These are phyloP conservation scores for Nettapus auritus DNA, from an alignment of 2,113 vertebrate genomes.

Conservation along the genomic window DNA sequence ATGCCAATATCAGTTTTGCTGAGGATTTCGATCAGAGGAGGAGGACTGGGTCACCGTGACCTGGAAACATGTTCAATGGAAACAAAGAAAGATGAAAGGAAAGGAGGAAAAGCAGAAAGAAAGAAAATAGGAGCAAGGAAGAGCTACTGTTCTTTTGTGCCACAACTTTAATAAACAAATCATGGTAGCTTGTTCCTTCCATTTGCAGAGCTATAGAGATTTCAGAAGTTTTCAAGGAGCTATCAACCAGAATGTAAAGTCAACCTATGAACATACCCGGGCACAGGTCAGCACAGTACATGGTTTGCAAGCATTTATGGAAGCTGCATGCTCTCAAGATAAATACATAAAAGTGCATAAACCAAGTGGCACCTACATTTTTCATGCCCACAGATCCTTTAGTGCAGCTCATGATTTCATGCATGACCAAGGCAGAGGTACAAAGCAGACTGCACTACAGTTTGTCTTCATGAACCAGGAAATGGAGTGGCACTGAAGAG, in stretches of 20 bases:
- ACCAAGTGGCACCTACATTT: neutral
- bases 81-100: too few relatives aligned
- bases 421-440: accelerated
- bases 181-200: neutral
- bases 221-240: neutral
- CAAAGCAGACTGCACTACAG: neutral
- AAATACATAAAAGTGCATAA: neutral
- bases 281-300: neutral
- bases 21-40: neutral
- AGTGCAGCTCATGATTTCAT: neutral
- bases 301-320: neutral
- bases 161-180: neutral
- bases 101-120: too few relatives aligned
- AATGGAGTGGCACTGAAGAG: neutral
- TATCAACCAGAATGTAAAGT: accelerated
- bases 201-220: neutral
- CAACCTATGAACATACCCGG: accelerated
- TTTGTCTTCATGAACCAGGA: neutral
- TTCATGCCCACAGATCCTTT: neutral
- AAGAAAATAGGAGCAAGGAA: neutral
- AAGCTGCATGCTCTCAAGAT: neutral
- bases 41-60: neutral
- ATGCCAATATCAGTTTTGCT: neutral
- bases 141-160: neutral
- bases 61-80: neutral